These are phyloP conservation scores for Drusus annulatus DNA, from an alignment of 1,140 invertebrate species.

Conservation along the genomic window DNA sequence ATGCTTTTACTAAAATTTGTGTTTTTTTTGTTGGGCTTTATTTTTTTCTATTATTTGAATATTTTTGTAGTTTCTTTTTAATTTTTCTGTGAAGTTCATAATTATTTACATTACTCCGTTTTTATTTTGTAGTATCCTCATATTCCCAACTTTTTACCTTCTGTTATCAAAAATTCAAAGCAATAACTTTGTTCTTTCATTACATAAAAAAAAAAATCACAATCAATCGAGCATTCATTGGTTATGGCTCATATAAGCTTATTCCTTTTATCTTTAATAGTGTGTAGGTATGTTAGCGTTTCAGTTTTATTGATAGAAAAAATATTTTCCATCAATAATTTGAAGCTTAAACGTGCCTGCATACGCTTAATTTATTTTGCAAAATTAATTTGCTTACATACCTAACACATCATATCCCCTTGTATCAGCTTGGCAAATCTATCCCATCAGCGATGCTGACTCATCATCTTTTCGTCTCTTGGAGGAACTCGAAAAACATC, in stretches of 20 bases:
- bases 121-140: background rate
- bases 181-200: background rate
- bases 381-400: background rate
- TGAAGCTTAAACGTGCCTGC: background rate
- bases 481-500: slow-evolving; percentile 8
- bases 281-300: too few species aligned
- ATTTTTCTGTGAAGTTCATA: background rate
- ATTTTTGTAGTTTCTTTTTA: background rate
- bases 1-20: slow-evolving; percentile 26
- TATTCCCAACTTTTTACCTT: background rate
- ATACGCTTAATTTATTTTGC: background rate
- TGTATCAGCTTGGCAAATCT: background rate
- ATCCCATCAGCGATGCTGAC: background rate
- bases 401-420: background rate
- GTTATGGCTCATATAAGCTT: slow-evolving; percentile 16
- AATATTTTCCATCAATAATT: too few species aligned
- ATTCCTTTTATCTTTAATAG: too few species aligned
- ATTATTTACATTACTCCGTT: background rate
- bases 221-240: background rate
- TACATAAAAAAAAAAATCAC: background rate
- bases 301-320: too few species aligned
- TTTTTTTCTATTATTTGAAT: background rate
- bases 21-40: slow-evolving; percentile 7
- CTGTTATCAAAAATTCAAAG: background rate
- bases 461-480: slow-evolving; percentile 5